Conservation (phyloP, 1,140 invertebrate genomes). For the Trachymyrmex septentrionalis region DNA sequence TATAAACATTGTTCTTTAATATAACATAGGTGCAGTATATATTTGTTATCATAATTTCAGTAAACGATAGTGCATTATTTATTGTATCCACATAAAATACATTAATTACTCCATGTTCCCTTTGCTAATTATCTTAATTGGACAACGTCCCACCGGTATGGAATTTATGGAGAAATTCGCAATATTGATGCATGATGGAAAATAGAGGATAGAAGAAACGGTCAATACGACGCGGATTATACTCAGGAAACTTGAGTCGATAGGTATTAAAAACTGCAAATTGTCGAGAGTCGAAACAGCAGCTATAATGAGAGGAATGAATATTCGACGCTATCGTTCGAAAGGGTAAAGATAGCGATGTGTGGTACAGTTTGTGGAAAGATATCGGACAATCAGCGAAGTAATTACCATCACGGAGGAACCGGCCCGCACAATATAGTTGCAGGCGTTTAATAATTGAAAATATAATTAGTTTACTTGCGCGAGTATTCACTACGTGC, state of each 20-base stretch:
- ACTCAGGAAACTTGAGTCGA: background rate
- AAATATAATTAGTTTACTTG: slow-evolving; percentile 32
- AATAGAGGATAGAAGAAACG: slow-evolving; percentile 1
- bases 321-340: slow-evolving; percentile 62
- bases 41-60: slow-evolving; percentile 9
- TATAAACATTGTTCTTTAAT: background rate
- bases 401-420: slow-evolving; percentile 27
- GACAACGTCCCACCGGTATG: background rate
- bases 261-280: background rate
- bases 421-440: background rate
- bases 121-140: slow-evolving; percentile 45
- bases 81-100: background rate
- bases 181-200: background rate
- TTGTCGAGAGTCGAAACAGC: slow-evolving; percentile 14
- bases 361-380: slow-evolving; percentile 7
- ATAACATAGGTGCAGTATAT: background rate
- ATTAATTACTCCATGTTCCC: slow-evolving; percentile 10
- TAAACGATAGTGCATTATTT: slow-evolving; percentile 29
- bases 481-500: background rate
- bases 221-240: slow-evolving; percentile 18
- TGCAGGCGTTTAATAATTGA: slow-evolving; percentile 1
- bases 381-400: slow-evolving; percentile 12
- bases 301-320: slow-evolving; percentile 65
- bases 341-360: slow-evolving; percentile 45
- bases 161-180: slow-evolving; percentile 37